phyloP scores from a whole-genome alignment of 2,797 vertebrate species.

The Chaenodraco wilsoni region DNA sequence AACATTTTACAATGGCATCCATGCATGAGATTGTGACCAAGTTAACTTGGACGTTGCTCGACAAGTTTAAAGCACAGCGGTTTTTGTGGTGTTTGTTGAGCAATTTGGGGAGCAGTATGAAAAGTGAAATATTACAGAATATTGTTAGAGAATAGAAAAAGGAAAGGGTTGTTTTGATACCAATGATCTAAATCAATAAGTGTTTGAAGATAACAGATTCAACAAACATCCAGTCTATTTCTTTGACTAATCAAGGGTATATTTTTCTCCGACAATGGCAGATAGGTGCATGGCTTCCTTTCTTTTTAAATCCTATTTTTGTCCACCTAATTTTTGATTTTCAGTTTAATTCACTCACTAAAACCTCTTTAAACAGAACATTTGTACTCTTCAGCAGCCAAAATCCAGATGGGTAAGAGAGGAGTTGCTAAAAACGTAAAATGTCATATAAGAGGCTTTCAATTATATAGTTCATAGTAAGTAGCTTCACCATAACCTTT shows the following conservation, averaged over 20 bases:
- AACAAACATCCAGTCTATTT: constrained; percentile 1
- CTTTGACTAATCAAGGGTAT: background rate
- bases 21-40: constrained; percentile 31
- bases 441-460: background rate
- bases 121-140: background rate
- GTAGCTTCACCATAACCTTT: background rate
- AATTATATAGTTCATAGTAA: background rate
- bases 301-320: constrained; percentile 19
- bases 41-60: constrained; percentile 21
- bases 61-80: constrained; percentile 24
- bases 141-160: background rate
- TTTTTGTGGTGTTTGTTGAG: constrained; percentile 5
- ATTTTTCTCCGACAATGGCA: background rate
- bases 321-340: background rate
- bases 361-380: background rate
- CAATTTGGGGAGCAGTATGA: constrained; percentile 9
- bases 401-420: background rate
- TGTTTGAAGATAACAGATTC: constrained; percentile 9
- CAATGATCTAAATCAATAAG: background rate
- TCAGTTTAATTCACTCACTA: background rate
- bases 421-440: background rate
- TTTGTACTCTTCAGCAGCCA: background rate
- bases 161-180: constrained; percentile 5
- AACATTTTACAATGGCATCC: constrained; percentile 44
- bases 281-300: background rate